Evolutionary conservation across 1,140 invertebrate genomes (phyloP).

Genomic region (Lutraria rhynchaena): DNA sequence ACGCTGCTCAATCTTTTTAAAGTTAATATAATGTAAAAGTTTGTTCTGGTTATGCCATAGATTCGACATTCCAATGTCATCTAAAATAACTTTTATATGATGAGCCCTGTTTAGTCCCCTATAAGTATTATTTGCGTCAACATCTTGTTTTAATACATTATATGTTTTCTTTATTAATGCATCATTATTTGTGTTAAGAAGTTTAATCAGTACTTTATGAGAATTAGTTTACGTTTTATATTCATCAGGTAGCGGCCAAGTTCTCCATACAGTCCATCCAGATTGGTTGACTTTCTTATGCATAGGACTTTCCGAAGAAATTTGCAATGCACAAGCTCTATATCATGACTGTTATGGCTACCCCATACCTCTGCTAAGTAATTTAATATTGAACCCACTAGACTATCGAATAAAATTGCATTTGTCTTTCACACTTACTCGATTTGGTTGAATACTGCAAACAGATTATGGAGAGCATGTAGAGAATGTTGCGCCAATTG

Average conservation of each 20-base stretch:
- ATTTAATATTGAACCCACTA: conserved; percentile 24
- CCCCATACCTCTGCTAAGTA: conserved; percentile 16
- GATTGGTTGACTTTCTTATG: conserved; percentile 25
- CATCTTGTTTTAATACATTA: neutral
- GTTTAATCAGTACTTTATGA: neutral
- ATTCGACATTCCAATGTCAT: conserved; percentile 24
- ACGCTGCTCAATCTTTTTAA: neutral
- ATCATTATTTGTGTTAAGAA: conserved; percentile 12
- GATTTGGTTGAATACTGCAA: conserved; percentile 17
- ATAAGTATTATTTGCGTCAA: neutral
- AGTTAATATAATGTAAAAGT: neutral
- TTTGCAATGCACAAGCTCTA: conserved; percentile 13
- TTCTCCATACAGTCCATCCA: conserved; percentile 28
- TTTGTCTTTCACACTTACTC: neutral
- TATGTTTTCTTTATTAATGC: conserved; percentile 2
- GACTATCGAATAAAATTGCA: conserved; percentile 17
- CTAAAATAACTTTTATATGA: conserved; percentile 19
- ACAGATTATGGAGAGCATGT: conserved; percentile 13
- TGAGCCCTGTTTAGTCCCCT: conserved; percentile 4
- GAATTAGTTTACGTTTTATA: conserved; percentile 4
- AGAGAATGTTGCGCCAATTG: conserved; percentile 5
- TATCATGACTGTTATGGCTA: conserved; percentile 1
- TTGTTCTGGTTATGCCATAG: conserved; percentile 14
- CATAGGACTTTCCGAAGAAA: conserved; percentile 27
- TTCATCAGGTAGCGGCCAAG: neutral